Evolutionary conservation across 2,113 vertebrate genomes (phyloP).

Genomic region (Dermatemys mawii): DNA sequence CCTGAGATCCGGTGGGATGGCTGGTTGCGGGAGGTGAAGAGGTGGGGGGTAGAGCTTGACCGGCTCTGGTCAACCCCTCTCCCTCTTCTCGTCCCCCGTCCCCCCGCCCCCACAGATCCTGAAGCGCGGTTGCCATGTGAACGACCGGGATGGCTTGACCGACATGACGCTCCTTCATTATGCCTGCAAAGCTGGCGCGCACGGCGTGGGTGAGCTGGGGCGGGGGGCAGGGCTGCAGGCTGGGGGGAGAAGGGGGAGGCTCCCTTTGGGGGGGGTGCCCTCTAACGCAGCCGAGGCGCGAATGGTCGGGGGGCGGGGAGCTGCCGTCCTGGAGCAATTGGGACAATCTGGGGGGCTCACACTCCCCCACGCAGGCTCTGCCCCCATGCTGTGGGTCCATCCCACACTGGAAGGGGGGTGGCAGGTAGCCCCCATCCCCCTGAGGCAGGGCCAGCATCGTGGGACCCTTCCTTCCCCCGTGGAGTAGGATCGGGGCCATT

Average conservation of each 20-base stretch:
- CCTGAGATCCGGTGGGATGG: not conserved
- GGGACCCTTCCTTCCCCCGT: too few relatives aligned
- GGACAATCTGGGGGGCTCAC: not conserved
- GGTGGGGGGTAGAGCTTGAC: not conserved
- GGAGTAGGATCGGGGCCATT: too few relatives aligned
- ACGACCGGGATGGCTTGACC: constrained; percentile 91
- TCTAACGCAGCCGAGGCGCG: too few relatives aligned
- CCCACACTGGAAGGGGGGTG: not conserved
- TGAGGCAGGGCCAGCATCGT: too few relatives aligned
- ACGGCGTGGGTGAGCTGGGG: constrained; percentile 87
- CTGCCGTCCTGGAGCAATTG: not conserved
- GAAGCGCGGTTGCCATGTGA: constrained; percentile 92
- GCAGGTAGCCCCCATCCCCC: not conserved
- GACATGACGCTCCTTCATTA: constrained; percentile 96
- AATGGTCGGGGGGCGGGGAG: not conserved
- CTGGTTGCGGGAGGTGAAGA: too few relatives aligned
- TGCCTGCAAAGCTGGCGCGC: constrained; percentile 92
- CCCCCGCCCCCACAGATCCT: constrained; percentile 83
- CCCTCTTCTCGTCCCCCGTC: constrained; percentile 6
- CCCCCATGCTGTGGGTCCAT: not conserved
- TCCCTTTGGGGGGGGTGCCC: not conserved
- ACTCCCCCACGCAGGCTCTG: not conserved
- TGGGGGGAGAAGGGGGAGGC: not conserved
- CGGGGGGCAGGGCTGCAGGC: not conserved
- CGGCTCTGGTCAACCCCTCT: not conserved